phyloP scores from a whole-genome alignment of 2,888 invertebrate species.

The Pterostichus niger region DNA sequence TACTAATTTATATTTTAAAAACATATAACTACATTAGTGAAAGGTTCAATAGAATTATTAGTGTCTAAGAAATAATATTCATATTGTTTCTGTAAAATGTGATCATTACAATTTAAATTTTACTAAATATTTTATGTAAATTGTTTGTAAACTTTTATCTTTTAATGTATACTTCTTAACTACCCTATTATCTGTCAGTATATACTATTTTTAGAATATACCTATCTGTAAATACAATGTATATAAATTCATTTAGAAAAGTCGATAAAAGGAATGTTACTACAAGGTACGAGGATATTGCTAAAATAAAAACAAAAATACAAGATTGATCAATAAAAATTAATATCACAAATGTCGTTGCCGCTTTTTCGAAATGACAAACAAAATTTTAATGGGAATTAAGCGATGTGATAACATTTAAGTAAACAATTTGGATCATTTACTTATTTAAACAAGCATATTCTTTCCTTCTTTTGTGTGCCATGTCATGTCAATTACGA shows the following conservation, averaged over 20 bases:
- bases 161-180: too few species aligned
- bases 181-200: neutral
- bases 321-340: conserved; percentile 60
- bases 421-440: conserved; percentile 17
- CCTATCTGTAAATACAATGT: neutral
- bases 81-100: too few species aligned
- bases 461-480: neutral
- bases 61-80: too few species aligned
- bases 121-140: too few species aligned
- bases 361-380: conserved; percentile 25
- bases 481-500: neutral
- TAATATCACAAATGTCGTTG: conserved; percentile 38
- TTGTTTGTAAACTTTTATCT: too few species aligned
- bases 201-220: conserved; percentile 26
- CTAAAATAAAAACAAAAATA: conserved; percentile 58
- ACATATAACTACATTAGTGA: too few species aligned
- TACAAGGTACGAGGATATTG: conserved; percentile 61
- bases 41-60: too few species aligned
- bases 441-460: neutral
- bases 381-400: conserved; percentile 40
- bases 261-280: conserved; percentile 60
- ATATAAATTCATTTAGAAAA: conserved; percentile 37
- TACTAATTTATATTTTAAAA: too few species aligned
- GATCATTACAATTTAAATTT: too few species aligned
- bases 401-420: conserved; percentile 16